Conservation (phyloP, 2,113 vertebrate species). For the Sminthopsis crassicaudata region DNA sequence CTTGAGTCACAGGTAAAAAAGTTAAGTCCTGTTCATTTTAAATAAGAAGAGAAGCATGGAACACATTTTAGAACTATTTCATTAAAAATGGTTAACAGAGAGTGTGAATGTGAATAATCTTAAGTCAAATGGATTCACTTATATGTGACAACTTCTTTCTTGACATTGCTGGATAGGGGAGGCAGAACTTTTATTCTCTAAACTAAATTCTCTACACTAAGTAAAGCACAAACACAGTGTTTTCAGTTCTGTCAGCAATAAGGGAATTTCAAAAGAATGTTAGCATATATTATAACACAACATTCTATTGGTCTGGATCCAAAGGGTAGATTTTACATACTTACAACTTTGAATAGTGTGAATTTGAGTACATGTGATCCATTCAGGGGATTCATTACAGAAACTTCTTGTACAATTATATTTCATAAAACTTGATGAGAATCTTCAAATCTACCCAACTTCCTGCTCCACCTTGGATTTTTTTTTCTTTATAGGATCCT, state of each 20-base stretch:
- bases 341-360: background rate
- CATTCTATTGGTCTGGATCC: background rate
- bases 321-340: background rate
- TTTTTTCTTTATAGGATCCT: background rate
- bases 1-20: no score
- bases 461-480: background rate
- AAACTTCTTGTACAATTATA: background rate
- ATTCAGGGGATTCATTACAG: background rate
- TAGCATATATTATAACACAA: no score
- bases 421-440: background rate
- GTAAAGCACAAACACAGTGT: background rate
- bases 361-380: background rate
- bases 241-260: background rate
- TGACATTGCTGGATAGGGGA: no score
- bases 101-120: no score
- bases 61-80: no score
- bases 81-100: no score
- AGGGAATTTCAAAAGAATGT: background rate
- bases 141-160: no score
- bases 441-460: background rate
- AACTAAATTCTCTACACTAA: background rate
- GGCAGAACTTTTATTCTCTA: background rate
- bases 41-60: no score
- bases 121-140: no score
- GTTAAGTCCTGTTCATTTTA: no score